Evolutionary conservation across 1,140 invertebrate species (phyloP), one percentile per base, ranked within the genome.

Genomic region (Teleopsis dalmanni): DNA sequence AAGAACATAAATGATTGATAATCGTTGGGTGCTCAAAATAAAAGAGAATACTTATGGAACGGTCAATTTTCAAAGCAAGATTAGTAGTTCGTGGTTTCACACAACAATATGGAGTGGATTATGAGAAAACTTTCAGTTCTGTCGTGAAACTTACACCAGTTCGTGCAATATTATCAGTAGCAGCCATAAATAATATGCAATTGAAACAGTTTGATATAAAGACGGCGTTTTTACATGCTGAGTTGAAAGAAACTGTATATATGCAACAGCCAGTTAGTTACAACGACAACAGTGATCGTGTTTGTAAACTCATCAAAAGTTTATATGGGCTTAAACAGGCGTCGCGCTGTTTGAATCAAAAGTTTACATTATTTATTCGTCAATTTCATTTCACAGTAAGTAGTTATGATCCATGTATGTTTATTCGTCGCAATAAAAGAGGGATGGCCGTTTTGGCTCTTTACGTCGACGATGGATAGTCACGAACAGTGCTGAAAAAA

Each of bases 31-130:
- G n/a, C n/a, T n/a, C n/a, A n/a, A n/a, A n/a, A n/a, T n/a, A n/a
- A n/a, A n/a, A n/a, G n/a, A n/a, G n/a, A n/a, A n/a, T n/a, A n/a
- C n/a, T n/a, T 14, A 4, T 38, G 7, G 19, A 23, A 7, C 37
- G 37, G n/a, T n/a, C n/a, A n/a, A n/a, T n/a, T 13, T n/a, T 19
- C 41, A 73, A 73, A 54, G 71, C 75, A 36, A 45, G 72, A 40
- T 56, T 74, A 37, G 69, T 75, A 29, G 65, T 56, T 10, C 58
- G 57, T 52, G 62, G 70, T 4, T 69, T 45, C 52, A 40, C 45
- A 11, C 64, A 71, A 48, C 50, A 49, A 42, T 22, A 43, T 36
- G 65, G 58, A 14, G 55, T 69, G 21, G 63, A 72, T 52, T 72
- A 62, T 55, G 21, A 59, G 35, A 69, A 44, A 31, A 31, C 16